Conservation (phyloP, 2,888 invertebrate species). For the Glyphotaelius pellucidus region DNA sequence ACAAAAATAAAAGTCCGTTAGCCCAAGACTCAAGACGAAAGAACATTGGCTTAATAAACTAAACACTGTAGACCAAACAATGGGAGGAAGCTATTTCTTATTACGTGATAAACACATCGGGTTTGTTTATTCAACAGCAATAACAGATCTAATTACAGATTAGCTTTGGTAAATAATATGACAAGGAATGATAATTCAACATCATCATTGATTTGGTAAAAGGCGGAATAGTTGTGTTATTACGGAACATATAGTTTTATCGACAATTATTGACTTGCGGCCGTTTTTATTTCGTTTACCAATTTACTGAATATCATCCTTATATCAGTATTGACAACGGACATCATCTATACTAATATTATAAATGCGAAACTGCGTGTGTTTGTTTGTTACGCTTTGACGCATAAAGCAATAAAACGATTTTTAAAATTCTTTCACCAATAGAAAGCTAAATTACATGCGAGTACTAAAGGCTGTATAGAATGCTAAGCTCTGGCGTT, state of each 20-base stretch:
- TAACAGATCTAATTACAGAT: conserved; percentile 2
- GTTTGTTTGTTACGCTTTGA: too few species aligned
- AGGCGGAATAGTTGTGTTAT: neutral
- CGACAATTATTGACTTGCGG: neutral
- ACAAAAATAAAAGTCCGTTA: neutral
- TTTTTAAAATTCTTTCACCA: too few species aligned
- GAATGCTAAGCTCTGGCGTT: too few species aligned
- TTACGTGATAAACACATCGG: neutral
- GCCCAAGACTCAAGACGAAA: neutral
- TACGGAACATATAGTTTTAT: neutral
- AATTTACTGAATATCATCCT: neutral
- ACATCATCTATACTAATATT: too few species aligned
- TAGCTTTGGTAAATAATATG: neutral
- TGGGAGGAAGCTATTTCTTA: neutral
- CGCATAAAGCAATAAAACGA: too few species aligned
- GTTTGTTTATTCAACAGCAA: neutral
- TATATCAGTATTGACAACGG: too few species aligned
- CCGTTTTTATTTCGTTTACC: neutral
- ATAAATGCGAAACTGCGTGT: too few species aligned
- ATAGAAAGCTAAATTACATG: too few species aligned
- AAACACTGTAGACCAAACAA: conserved; percentile 22
- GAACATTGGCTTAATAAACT: conserved; percentile 12
- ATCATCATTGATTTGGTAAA: neutral
- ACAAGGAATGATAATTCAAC: neutral
- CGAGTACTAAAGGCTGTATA: too few species aligned